Base-by-base conservation (phyloP, 2,888 invertebrate genomes). In the Erebia ligea region DNA sequence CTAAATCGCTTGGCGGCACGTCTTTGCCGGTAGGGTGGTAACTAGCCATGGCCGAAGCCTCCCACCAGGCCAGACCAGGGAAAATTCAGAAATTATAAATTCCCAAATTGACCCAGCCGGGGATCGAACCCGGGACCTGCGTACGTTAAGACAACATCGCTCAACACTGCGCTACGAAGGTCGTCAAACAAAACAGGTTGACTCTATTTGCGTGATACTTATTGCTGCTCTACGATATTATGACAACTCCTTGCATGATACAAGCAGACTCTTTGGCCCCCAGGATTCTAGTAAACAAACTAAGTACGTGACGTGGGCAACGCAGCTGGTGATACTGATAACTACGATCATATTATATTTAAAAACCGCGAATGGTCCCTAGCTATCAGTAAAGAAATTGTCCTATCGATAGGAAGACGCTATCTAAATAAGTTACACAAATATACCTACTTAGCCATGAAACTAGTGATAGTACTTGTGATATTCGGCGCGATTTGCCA, bases 321-420 rank as follows among this genome's bases (percentile, higher is more conserved):
- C 68, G 69, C 75, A 76, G 69, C 70, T 65, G 52, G 68, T 73
- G 85, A 84, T 84, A 84, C 79, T 5, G 8, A 10, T n/a, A n/a
- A 17, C 11, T 45, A 45, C 78, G 75, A 67, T 72, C 70, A 76
- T 70, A 69, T 70, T 76, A 70, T 64, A 82, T 87, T 88, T 62
- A 87, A 83, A 87, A 85, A 81, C 59, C 72, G 72, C 66, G 59
- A 70, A 67, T 66, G 62, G 10, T n/a, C 61, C 70, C 70, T 66
- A 34, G 34, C 34, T 34, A 76, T 77, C 82, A 83, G 82, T 83
- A 77, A 79, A 76, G 71, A 76, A 72, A 75, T 75, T 70, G 69
- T 42, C 63, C 67, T 70, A 65, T 73, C 64, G 62, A 72, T 67
- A 69, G 68, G 17, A 52, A 52, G 57, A 73, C 45, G 69, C 63